These are phyloP conservation scores for Flabesymbios commensalis DNA, from an alignment of 2,888 invertebrate genomes.

Conservation along the genomic window DNA sequence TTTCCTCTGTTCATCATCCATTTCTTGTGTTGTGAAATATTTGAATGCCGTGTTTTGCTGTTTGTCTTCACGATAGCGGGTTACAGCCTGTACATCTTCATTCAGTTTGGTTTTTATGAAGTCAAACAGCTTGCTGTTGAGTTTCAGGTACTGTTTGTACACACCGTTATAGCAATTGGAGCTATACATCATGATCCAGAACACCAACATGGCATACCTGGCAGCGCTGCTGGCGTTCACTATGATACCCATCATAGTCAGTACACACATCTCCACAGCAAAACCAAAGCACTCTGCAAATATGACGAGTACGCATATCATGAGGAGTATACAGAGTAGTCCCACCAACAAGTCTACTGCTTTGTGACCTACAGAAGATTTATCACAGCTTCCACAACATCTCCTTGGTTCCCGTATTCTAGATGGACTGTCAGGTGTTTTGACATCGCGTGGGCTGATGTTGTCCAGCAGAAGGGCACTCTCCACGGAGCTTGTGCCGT, in stretches of 20 bases:
- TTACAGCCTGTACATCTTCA: conserved; percentile 50
- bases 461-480: conserved; percentile 30
- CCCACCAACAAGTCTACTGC: conserved; percentile 25
- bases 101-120: conserved; percentile 49
- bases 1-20: conserved; percentile 14
- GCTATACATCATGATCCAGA: conserved; percentile 55
- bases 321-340: conserved; percentile 18
- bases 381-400: conserved; percentile 8
- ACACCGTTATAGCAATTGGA: conserved; percentile 54
- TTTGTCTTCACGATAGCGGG: conserved; percentile 46
- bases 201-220: conserved; percentile 52
- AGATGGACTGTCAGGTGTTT: not conserved
- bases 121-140: conserved; percentile 51
- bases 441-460: conserved; percentile 26
- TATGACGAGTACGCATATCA: conserved; percentile 39
- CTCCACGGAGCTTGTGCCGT: conserved; percentile 31
- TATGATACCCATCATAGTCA: conserved; percentile 57
- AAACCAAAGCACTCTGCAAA: conserved; percentile 52
- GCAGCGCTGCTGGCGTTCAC: conserved; percentile 53
- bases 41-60: conserved; percentile 56
- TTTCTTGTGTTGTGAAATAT: conserved; percentile 27
- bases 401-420: not conserved
- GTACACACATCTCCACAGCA: conserved; percentile 51
- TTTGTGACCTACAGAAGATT: conserved; percentile 3
- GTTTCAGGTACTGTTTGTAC: conserved; percentile 51